phyloP scores from a whole-genome alignment of 2,113 vertebrate genomes.

The Fulica atra region DNA sequence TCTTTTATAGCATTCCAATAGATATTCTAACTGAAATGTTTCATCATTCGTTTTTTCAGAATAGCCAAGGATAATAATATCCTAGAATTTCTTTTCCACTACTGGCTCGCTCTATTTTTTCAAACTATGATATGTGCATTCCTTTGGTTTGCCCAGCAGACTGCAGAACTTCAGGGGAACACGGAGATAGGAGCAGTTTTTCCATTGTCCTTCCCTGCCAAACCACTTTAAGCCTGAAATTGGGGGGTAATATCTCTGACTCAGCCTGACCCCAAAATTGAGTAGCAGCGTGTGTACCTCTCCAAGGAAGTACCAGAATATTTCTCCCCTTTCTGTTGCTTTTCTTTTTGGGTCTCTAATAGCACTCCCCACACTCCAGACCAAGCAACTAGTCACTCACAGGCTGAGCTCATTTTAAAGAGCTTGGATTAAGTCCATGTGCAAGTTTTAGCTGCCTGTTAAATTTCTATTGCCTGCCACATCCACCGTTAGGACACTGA shows the following conservation, averaged over 20 bases:
- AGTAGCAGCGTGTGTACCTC: not conserved
- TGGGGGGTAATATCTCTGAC: conserved; percentile 68
- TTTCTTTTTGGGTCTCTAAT: not conserved
- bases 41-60: conserved; percentile 59
- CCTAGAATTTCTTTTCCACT: conserved; percentile 68
- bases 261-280: conserved; percentile 63
- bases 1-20: conserved; percentile 34
- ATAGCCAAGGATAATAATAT: conserved; percentile 69
- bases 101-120: conserved; percentile 59
- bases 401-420: conserved; percentile 71
- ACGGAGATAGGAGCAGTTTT: conserved; percentile 61
- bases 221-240: conserved; percentile 65
- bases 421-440: conserved; percentile 64
- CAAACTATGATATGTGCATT: conserved; percentile 70
- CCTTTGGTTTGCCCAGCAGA: conserved; percentile 71
- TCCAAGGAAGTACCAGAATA: conserved; percentile 2
- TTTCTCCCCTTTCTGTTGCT: not conserved
- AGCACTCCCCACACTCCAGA: conserved; percentile 42
- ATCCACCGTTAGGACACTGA: conserved; percentile 48
- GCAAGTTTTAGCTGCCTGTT: conserved; percentile 62
- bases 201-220: conserved; percentile 67
- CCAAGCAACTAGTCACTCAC: conserved; percentile 51
- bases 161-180: conserved; percentile 59
- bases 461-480: conserved; percentile 66
- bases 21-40: conserved; percentile 52